A percentile compares a stretch with the other conserved stretches of the same genome.
These are phyloP conservation scores for Drosophila antonietae DNA, from an alignment of 2,888 invertebrate species.

Conservation along the genomic window DNA sequence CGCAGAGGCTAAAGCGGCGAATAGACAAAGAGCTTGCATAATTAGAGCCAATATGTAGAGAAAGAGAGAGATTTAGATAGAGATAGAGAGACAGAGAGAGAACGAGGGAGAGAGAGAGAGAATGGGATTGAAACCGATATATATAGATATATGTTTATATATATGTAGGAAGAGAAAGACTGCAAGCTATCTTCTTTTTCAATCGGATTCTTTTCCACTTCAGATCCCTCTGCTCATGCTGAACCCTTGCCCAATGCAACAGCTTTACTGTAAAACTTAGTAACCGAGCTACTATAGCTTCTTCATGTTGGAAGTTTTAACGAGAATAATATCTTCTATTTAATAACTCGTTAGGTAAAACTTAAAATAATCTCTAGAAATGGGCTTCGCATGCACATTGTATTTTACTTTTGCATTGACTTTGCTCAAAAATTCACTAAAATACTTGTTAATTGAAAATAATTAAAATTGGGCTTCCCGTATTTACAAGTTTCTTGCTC, in stretches of 20 bases:
- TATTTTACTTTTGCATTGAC: too few species aligned
- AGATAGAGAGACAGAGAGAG: not conserved
- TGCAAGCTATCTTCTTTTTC: not conserved
- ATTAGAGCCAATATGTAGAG: not conserved
- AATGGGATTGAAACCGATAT: not conserved
- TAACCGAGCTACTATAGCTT: too few species aligned
- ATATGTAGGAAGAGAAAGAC: not conserved
- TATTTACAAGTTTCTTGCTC: not conserved
- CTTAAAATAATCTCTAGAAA: too few species aligned
- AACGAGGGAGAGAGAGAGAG: not conserved
- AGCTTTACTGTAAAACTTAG: too few species aligned
- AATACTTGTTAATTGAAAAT: not conserved
- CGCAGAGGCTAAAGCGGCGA: not conserved
- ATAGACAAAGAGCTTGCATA: constrained; percentile 8
- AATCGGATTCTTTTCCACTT: not conserved
- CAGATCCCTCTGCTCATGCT: too few species aligned
- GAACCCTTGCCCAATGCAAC: too few species aligned
- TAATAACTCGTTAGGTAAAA: too few species aligned
- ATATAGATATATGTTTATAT: not conserved
- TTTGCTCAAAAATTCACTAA: not conserved
- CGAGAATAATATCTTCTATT: too few species aligned
- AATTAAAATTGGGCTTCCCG: not conserved
- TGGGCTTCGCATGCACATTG: too few species aligned
- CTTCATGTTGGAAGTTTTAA: too few species aligned
- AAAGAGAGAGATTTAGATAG: not conserved